These are phyloP conservation scores for Agrotis puta DNA, from an alignment of 2,888 invertebrate species.

Conservation along the genomic window DNA sequence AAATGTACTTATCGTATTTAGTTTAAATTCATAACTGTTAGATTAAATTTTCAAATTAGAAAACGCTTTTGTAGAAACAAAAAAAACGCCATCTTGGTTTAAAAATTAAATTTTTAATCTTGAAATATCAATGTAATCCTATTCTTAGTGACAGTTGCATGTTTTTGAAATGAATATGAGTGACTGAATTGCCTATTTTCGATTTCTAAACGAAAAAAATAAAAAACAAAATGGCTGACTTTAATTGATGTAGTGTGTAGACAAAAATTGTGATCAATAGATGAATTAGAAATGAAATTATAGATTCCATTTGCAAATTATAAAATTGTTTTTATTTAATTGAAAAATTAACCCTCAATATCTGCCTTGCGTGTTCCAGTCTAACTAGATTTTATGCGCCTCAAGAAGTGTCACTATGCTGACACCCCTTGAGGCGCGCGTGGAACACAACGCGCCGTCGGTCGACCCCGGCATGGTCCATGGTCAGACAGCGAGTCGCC, in stretches of 20 bases:
- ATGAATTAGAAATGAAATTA: slow-evolving; percentile 61
- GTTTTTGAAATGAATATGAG: slow-evolving; percentile 37
- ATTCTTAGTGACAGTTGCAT: slow-evolving; percentile 27
- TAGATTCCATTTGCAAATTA: slow-evolving; percentile 61
- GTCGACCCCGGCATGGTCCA: too few species aligned
- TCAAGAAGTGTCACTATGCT: too few species aligned
- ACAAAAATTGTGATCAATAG: slow-evolving; percentile 55
- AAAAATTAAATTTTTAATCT: slow-evolving; percentile 7
- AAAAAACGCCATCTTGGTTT: slow-evolving; percentile 22
- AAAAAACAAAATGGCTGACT: slow-evolving; percentile 46
- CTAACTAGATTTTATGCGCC: background rate
- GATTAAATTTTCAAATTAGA: background rate
- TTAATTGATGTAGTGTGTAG: slow-evolving; percentile 50
- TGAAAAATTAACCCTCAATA: background rate
- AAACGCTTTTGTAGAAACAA: slow-evolving; percentile 1
- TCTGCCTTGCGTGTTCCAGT: background rate
- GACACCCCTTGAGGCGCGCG: too few species aligned
- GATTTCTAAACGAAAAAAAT: background rate
- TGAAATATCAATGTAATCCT: slow-evolving; percentile 18
- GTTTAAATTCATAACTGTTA: slow-evolving; percentile 20
- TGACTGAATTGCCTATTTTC: slow-evolving; percentile 43
- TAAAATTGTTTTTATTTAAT: slow-evolving; percentile 35
- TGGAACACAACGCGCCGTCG: too few species aligned
- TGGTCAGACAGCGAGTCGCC: too few species aligned
- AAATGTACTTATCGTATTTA: slow-evolving; percentile 35